A percentile compares a stretch with the other conserved stretches of the same genome.
Conservation (phyloP, 2,888 invertebrate genomes). For the Drosophila basisetae region DNA sequence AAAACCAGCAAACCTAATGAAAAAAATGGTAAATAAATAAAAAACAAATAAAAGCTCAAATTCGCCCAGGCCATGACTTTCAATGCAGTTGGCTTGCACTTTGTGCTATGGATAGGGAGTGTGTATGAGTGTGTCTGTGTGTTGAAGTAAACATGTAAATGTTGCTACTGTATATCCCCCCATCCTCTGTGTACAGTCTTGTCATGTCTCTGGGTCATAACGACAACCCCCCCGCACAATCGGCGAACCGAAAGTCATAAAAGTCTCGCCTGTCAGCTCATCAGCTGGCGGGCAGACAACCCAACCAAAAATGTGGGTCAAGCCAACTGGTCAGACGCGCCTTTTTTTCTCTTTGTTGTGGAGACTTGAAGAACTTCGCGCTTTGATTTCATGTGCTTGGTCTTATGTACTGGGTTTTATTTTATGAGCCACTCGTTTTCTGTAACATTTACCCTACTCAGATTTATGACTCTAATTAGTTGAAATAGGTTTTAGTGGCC, state of each 20-base stretch:
- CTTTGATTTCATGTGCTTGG: constrained; percentile 51
- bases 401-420: constrained; percentile 19
- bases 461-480: constrained; percentile 73
- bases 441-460: constrained; percentile 11
- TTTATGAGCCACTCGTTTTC: constrained; percentile 17
- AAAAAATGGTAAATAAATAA: constrained; percentile 13
- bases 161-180: constrained; percentile 5
- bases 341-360: constrained; percentile 36
- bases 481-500: constrained; percentile 54
- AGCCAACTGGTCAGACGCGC: constrained; percentile 53
- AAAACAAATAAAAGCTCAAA: constrained; percentile 24
- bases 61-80: constrained; percentile 67
- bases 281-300: constrained; percentile 34
- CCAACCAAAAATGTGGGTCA: constrained; percentile 58
- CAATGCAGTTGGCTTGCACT: constrained; percentile 52
- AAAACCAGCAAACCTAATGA: constrained; percentile 33
- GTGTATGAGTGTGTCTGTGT: constrained; percentile 29
- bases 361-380: constrained; percentile 16
- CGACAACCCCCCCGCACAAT: constrained; percentile 32
- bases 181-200: constrained; percentile 32
- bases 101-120: constrained; percentile 31
- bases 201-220: constrained; percentile 64
- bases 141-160: constrained; percentile 63
- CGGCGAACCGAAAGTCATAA: constrained; percentile 53
- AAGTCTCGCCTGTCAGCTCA: constrained; percentile 63